These are phyloP conservation scores for Nicator chloris DNA, from an alignment of 2,113 vertebrate species.

Conservation along the genomic window DNA sequence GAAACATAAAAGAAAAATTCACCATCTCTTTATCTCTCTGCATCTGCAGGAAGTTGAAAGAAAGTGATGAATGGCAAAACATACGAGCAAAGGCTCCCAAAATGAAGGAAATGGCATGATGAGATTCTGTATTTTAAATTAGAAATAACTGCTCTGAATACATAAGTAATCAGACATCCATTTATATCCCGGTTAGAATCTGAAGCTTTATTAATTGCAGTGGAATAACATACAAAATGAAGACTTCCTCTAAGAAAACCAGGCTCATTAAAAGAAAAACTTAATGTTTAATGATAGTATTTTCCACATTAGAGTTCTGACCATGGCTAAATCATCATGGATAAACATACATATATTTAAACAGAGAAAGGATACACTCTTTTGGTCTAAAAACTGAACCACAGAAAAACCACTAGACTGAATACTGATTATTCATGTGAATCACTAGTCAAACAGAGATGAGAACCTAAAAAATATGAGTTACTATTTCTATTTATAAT, in stretches of 20 bases:
- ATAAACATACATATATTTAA: constrained; percentile 28
- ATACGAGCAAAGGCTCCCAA: constrained; percentile 42
- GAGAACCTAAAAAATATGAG: constrained; percentile 30
- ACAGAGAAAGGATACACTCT: constrained; percentile 37
- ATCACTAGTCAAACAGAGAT: constrained; percentile 55
- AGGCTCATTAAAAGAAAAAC: constrained; percentile 22
- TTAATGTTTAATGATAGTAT: constrained; percentile 24
- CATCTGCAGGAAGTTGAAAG: constrained; percentile 61
- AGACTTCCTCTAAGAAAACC: constrained; percentile 18
- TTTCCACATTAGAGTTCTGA: constrained; percentile 33
- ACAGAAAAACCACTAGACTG: constrained; percentile 28
- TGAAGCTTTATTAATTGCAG: constrained; percentile 54
- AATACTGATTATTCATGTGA: constrained; percentile 41
- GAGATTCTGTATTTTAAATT: constrained; percentile 66
- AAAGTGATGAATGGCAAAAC: constrained; percentile 61
- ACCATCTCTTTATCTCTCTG: background rate
- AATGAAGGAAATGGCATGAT: constrained; percentile 33
- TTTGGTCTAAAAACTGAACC: constrained; percentile 42
- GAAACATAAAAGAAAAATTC: constrained; percentile 32
- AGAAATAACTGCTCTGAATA: constrained; percentile 51
- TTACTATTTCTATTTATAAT: constrained; percentile 61
- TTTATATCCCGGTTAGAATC: constrained; percentile 30
- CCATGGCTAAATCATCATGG: background rate
- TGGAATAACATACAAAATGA: constrained; percentile 40
- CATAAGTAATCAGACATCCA: constrained; percentile 50